A percentile compares a stretch with the other conserved stretches of the same genome.
These are phyloP conservation scores for Pterostichus niger DNA, from an alignment of 2,888 invertebrate species.

Conservation along the genomic window DNA sequence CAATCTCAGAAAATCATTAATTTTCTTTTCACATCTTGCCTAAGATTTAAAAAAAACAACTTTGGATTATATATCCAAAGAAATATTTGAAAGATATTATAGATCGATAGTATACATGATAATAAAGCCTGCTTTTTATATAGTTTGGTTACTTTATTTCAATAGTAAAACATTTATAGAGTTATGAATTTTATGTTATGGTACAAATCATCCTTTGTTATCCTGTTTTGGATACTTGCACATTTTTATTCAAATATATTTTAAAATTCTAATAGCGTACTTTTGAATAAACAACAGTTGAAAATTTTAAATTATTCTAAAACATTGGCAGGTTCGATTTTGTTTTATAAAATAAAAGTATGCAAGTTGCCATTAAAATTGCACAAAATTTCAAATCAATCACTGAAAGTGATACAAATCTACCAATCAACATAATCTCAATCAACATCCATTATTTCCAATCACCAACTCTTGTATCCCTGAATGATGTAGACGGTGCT, in stretches of 20 bases:
- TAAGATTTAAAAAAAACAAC: constrained; percentile 26
- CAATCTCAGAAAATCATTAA: constrained; percentile 42
- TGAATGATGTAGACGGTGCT: constrained; percentile 53
- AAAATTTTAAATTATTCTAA: neutral
- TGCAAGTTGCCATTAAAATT: constrained; percentile 46
- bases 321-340: constrained; percentile 13
- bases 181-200: constrained; percentile 43
- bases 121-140: constrained; percentile 30
- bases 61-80: constrained; percentile 19
- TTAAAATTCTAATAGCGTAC: neutral
- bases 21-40: constrained; percentile 16
- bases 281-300: neutral
- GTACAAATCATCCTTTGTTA: constrained; percentile 39
- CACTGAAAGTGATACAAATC: neutral
- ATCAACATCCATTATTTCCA: neutral
- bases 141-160: constrained; percentile 15
- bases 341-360: constrained; percentile 27
- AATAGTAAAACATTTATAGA: constrained; percentile 46
- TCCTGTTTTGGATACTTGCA: constrained; percentile 36
- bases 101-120: constrained; percentile 39
- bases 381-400: constrained; percentile 35
- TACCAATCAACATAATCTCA: constrained; percentile 1
- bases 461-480: constrained; percentile 32
- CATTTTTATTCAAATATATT: constrained; percentile 35
- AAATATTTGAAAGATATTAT: constrained; percentile 38